Evolutionary conservation across 2,797 vertebrate genomes (phyloP).

Genomic region (Okamejei kenojei): DNA sequence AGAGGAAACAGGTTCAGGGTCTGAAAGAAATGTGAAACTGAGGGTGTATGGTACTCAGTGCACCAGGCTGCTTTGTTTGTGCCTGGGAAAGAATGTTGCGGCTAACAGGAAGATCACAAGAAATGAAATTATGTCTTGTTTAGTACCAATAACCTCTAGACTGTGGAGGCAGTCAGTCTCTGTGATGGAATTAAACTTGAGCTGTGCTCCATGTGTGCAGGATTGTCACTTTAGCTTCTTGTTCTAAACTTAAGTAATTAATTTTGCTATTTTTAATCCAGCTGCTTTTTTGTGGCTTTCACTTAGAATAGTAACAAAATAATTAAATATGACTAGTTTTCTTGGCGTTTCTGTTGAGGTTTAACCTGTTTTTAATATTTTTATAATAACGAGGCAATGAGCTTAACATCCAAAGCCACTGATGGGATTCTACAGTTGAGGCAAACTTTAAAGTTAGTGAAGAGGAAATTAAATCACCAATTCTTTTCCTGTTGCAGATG

Average conservation of each 20-base stretch:
- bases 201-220: neutral
- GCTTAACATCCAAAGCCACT: conserved; percentile 1
- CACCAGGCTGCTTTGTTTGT: conserved; percentile 30
- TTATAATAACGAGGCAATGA: neutral
- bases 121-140: conserved; percentile 37
- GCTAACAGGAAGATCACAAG: conserved; percentile 32
- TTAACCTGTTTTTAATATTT: conserved; percentile 21
- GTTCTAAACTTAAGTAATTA: neutral
- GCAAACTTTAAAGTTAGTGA: neutral
- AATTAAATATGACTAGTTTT: neutral
- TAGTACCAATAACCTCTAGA: conserved; percentile 19
- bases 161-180: conserved; percentile 30
- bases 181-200: conserved; percentile 23
- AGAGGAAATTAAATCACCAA: conserved; percentile 4
- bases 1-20: conserved; percentile 31
- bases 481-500: neutral
- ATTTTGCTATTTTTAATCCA: conserved; percentile 30
- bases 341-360: neutral
- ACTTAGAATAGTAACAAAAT: neutral
- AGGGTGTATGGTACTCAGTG: conserved; percentile 28
- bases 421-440: neutral
- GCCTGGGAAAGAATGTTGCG: conserved; percentile 35
- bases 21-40: conserved; percentile 36
- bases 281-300: neutral
- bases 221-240: neutral